phyloP scores from a whole-genome alignment of 2,888 invertebrate genomes.

The Resseliella maxima region DNA sequence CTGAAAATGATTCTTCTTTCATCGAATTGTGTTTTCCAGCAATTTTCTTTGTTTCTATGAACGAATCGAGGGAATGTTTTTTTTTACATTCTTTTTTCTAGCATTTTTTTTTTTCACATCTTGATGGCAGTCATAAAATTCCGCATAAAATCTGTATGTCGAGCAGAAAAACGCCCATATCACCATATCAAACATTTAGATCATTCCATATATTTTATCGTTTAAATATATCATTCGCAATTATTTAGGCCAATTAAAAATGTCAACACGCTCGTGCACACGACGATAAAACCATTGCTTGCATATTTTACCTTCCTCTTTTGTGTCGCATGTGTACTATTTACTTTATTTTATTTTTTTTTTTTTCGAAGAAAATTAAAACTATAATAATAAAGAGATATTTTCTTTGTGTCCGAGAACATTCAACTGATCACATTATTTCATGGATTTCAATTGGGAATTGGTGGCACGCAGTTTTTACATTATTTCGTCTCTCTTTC shows the following conservation, averaged over 20 bases:
- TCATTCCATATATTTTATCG: slow-evolving; percentile 7
- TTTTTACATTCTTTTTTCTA: neutral
- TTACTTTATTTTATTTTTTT: neutral
- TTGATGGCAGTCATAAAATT: too few species aligned
- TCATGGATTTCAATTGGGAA: neutral
- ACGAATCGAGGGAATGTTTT: neutral
- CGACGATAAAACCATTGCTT: neutral
- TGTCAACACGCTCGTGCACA: slow-evolving; percentile 10
- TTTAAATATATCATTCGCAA: neutral
- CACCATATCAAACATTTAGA: slow-evolving; percentile 30
- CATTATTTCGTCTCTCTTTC: too few species aligned
- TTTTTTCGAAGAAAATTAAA: slow-evolving; percentile 33
- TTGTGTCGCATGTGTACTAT: neutral
- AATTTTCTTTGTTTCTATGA: too few species aligned
- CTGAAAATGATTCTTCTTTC: neutral
- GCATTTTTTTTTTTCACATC: neutral
- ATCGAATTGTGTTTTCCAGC: neutral
- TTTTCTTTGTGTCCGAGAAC: neutral
- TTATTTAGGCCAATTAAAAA: slow-evolving; percentile 55
- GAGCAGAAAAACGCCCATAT: neutral
- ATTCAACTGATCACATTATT: neutral
- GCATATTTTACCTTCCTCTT: neutral
- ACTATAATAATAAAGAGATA: neutral
- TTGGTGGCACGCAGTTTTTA: too few species aligned
- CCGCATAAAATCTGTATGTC: neutral